Evolutionary conservation across 2,888 invertebrate species (phyloP).

Genomic region (Drosophila fulvimacula): DNA sequence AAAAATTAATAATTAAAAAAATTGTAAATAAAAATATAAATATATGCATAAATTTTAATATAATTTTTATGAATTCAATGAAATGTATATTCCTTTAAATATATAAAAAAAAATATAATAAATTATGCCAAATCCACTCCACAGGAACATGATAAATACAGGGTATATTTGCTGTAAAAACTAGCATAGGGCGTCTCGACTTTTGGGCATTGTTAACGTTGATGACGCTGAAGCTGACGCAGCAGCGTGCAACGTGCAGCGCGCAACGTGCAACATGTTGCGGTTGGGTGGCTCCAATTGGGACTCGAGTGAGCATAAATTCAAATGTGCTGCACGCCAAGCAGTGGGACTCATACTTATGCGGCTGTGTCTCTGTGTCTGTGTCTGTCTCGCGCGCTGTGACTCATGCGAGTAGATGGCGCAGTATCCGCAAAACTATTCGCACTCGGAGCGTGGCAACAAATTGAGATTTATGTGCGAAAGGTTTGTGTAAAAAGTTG

Average conservation of each 20-base stretch:
- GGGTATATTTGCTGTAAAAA: constrained; percentile 32
- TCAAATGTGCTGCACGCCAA: constrained; percentile 61
- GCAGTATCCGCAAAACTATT: constrained; percentile 64
- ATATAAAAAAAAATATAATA: no score
- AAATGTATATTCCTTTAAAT: no score
- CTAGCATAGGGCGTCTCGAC: constrained; percentile 24
- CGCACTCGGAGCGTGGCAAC: constrained; percentile 73
- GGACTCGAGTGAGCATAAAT: constrained; percentile 77
- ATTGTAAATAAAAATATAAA: no score
- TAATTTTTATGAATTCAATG: no score
- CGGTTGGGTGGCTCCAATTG: constrained; percentile 74
- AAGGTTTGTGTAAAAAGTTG: constrained; percentile 65
- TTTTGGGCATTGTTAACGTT: constrained; percentile 53
- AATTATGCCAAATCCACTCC: no score
- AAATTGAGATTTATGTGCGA: constrained; percentile 77
- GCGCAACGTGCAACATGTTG: constrained; percentile 70
- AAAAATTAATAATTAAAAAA: no score
- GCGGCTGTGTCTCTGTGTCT: constrained; percentile 1
- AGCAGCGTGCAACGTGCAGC: constrained; percentile 31
- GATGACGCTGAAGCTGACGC: constrained; percentile 34
- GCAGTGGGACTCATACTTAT: constrained; percentile 49
- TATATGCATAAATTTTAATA: no score
- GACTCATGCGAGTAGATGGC: constrained; percentile 43
- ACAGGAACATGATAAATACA: not conserved
- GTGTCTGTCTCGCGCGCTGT: constrained; percentile 18